A percentile compares a stretch with the other conserved stretches of the same genome.
These are phyloP conservation scores for Allolobophora icterica DNA, from an alignment of 2,888 invertebrate species.

Conservation along the genomic window DNA sequence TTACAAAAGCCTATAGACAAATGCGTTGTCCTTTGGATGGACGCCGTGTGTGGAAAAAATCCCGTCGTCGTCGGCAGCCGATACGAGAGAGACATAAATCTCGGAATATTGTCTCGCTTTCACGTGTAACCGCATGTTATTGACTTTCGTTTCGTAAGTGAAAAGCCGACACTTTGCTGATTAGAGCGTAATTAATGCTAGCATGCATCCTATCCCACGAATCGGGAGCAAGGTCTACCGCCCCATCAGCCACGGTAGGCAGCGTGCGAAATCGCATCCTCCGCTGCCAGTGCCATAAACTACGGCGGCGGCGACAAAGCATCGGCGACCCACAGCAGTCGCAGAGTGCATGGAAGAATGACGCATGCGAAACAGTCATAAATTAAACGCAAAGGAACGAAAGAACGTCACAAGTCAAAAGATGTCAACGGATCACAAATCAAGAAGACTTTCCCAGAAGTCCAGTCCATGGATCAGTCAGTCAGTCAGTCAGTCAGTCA, in stretches of 20 bases:
- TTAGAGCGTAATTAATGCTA: background rate
- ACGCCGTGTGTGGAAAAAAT: background rate
- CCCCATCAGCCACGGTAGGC: background rate
- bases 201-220: conserved; percentile 3
- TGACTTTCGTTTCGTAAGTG: background rate
- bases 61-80: background rate
- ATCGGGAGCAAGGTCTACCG: background rate
- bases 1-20: background rate
- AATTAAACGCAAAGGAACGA: background rate
- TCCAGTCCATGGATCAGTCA: background rate
- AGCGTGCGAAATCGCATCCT: background rate
- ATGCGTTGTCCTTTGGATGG: background rate
- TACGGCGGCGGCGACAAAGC: background rate
- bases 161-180: background rate
- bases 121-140: background rate
- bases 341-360: background rate
- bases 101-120: background rate
- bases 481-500: background rate
- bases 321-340: background rate
- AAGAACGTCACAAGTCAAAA: background rate
- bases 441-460: background rate
- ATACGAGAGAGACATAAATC: background rate
- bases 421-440: no score
- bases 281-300: background rate
- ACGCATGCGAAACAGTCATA: background rate